These are phyloP conservation scores for Chloroceryle inda DNA, from an alignment of 2,797 vertebrate species.

Conservation along the genomic window DNA sequence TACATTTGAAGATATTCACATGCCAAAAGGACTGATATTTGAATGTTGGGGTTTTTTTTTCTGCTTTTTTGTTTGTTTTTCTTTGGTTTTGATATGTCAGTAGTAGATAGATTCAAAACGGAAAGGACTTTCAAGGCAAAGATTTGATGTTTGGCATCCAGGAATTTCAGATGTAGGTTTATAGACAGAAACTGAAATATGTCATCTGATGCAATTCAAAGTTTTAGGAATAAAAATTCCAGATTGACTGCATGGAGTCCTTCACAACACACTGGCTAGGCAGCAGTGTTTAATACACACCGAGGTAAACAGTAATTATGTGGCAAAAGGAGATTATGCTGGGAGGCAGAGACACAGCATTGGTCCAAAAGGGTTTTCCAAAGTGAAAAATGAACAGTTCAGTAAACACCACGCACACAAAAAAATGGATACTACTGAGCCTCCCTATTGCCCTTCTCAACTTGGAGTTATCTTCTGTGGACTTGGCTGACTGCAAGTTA, in stretches of 20 bases:
- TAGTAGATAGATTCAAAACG: not conserved
- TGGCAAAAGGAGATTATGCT: not conserved
- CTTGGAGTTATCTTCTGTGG: not conserved
- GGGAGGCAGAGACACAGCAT: not conserved
- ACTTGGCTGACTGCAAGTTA: not conserved
- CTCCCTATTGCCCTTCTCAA: not conserved
- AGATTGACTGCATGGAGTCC: not conserved
- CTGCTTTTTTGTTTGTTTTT: too few species aligned
- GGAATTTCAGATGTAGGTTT: not conserved
- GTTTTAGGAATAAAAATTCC: not conserved
- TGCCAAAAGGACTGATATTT: not conserved
- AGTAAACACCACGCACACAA: not conserved
- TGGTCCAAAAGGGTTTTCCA: not conserved
- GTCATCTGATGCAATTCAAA: not conserved
- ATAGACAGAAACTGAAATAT: not conserved
- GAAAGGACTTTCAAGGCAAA: not conserved
- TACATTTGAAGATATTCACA: not conserved
- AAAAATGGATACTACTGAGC: not conserved
- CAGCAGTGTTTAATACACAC: not conserved
- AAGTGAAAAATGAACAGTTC: not conserved
- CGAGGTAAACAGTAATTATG: not conserved
- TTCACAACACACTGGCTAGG: not conserved
- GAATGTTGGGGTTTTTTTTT: not conserved
- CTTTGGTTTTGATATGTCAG: too few species aligned
- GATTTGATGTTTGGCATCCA: not conserved